These are phyloP conservation scores for Nezara viridula DNA, from an alignment of 2,888 invertebrate species.

Conservation along the genomic window DNA sequence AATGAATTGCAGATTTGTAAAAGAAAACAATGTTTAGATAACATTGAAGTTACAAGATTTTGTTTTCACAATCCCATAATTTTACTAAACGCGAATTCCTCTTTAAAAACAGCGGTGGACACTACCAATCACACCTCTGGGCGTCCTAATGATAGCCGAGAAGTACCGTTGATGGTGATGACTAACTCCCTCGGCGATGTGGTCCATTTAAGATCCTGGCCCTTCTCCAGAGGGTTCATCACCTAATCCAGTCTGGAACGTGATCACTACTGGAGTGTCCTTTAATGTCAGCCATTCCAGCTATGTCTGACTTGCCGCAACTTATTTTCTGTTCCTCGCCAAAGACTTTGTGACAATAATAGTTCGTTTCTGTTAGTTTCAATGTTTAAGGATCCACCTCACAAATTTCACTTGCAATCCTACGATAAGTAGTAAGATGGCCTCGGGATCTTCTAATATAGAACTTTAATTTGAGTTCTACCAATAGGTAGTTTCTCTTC, in stretches of 20 bases:
- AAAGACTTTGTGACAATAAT: neutral
- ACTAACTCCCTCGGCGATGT: neutral
- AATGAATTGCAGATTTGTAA: no score
- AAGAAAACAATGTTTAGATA: no score
- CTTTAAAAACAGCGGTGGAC: no score
- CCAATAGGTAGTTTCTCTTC: no score
- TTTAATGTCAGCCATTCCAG: neutral
- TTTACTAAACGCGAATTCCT: no score
- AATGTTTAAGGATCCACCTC: no score
- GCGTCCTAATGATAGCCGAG: neutral
- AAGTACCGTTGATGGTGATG: neutral
- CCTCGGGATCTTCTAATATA: no score
- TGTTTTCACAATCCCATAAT: no score
- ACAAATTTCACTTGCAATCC: no score
- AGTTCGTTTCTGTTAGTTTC: neutral
- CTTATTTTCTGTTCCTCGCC: neutral
- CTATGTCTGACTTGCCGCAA: neutral
- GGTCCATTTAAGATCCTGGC: neutral
- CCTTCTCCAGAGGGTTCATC: neutral
- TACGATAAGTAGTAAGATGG: no score
- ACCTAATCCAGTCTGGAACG: conserved; percentile 32
- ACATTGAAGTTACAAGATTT: no score
- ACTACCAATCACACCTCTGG: neutral
- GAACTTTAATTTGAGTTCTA: no score
- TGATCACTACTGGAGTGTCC: neutral